These are phyloP conservation scores for Bactericera cockerelli DNA, from an alignment of 1,140 invertebrate species.

Conservation along the genomic window DNA sequence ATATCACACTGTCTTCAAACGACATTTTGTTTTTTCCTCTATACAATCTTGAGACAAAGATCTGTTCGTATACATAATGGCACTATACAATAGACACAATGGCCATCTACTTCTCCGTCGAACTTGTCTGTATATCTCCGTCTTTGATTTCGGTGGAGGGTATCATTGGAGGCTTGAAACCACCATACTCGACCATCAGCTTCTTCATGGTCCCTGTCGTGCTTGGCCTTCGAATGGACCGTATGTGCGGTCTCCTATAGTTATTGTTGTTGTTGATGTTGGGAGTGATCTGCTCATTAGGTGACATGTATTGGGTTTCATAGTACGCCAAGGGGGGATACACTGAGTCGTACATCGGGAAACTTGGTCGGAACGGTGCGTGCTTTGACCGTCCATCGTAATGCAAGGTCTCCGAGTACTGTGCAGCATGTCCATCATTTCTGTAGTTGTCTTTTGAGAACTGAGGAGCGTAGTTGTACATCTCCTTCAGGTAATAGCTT, in stretches of 20 bases:
- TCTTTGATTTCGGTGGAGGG: constrained; percentile 67
- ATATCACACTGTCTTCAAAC: no score
- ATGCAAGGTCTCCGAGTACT: background rate
- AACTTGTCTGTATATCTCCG: constrained; percentile 1
- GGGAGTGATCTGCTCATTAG: background rate
- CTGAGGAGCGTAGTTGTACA: constrained; percentile 2
- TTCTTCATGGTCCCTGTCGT: constrained; percentile 14
- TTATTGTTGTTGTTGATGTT: background rate
- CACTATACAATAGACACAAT: no score
- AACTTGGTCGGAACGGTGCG: constrained; percentile 20
- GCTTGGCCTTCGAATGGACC: background rate
- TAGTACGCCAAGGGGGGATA: constrained; percentile 20
- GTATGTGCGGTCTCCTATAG: background rate
- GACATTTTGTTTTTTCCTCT: no score
- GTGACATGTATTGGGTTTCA: constrained; percentile 14
- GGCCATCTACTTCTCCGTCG: no score
- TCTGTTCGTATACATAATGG: no score
- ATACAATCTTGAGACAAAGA: no score
- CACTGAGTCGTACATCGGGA: constrained; percentile 18
- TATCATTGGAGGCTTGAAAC: constrained; percentile 59
- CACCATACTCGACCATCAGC: constrained; percentile 52
- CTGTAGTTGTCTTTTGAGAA: background rate
- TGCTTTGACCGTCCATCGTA: constrained; percentile 6
- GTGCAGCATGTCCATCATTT: background rate
- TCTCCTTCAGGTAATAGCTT: constrained; percentile 4